Conservation (phyloP, 2,797 vertebrate genomes). For the Ptychobarbus kaznakovi region DNA sequence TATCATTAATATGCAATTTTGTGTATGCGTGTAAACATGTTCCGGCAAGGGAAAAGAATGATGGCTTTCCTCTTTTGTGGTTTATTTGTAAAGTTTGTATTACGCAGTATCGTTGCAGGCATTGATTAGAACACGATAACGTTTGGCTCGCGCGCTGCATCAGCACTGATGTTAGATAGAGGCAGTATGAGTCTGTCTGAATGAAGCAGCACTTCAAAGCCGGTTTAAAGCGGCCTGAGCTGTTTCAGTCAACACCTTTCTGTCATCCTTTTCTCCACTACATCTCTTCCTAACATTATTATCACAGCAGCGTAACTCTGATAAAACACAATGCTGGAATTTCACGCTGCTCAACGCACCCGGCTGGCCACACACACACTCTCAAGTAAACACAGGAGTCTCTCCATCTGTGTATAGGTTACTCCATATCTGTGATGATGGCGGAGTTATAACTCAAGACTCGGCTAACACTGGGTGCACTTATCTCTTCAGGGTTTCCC, state of each 20-base stretch:
- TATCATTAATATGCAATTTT: neutral
- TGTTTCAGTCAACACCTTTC: conserved; percentile 36
- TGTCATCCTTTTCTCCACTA: conserved; percentile 22
- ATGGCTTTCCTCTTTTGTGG: conserved; percentile 47
- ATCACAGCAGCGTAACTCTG: conserved; percentile 36
- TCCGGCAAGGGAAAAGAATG: conserved; percentile 56
- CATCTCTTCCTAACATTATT: conserved; percentile 35
- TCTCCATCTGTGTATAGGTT: conserved; percentile 13
- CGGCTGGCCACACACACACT: neutral
- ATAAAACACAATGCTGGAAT: conserved; percentile 43
- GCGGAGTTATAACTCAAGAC: conserved; percentile 19
- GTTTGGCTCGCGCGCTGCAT: conserved; percentile 62
- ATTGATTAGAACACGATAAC: conserved; percentile 60
- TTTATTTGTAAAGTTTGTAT: conserved; percentile 55
- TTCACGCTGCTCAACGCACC: neutral
- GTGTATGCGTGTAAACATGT: conserved; percentile 52
- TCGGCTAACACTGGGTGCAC: conserved; percentile 3
- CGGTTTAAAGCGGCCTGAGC: neutral
- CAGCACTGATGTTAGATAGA: conserved; percentile 64
- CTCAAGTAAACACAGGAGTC: conserved; percentile 22
- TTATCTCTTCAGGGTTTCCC: conserved; percentile 22
- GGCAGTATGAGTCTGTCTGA: neutral
- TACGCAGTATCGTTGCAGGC: conserved; percentile 51
- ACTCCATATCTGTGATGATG: conserved; percentile 28
- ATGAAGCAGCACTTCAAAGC: conserved; percentile 24